Evolutionary conservation across 92 coral and sea anemone species (phyloP).

Genomic region (Parazoanthus swiftii): DNA sequence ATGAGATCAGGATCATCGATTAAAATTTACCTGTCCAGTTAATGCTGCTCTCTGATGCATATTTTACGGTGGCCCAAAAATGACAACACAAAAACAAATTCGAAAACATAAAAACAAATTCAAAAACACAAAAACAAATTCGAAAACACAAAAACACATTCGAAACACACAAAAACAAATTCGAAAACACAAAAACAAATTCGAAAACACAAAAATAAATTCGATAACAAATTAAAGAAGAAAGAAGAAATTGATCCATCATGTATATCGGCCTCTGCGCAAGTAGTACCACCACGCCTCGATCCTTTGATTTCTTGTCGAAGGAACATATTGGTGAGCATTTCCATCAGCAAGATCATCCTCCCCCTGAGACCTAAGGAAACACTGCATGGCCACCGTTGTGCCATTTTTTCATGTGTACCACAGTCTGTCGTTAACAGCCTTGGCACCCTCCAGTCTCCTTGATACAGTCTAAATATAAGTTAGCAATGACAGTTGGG

Average conservation of each 20-base stretch:
- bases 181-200: too few relatives aligned
- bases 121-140: too few relatives aligned
- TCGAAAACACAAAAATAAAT: too few relatives aligned
- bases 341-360: conserved; percentile 50
- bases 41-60: too few relatives aligned
- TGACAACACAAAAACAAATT: too few relatives aligned
- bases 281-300: conserved; percentile 65
- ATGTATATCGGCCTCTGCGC: conserved; percentile 48
- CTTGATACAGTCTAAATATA: conserved; percentile 47
- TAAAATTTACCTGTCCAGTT: too few relatives aligned
- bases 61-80: too few relatives aligned
- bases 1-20: too few relatives aligned
- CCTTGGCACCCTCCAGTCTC: conserved; percentile 52
- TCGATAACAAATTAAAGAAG: too few relatives aligned
- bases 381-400: conserved; percentile 44
- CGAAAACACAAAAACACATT: too few relatives aligned
- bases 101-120: too few relatives aligned
- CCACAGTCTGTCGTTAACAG: conserved; percentile 55
- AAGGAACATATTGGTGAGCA: conserved; percentile 61
- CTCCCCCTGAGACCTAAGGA: conserved; percentile 40
- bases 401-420: conserved; percentile 60
- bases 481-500: conserved; percentile 30
- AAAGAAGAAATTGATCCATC: conserved; percentile 54
- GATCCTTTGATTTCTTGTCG: conserved; percentile 68
- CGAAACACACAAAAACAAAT: too few relatives aligned